These are phyloP conservation scores for Mionectes olivaceus DNA, from an alignment of 2,797 vertebrate genomes.

Conservation along the genomic window DNA sequence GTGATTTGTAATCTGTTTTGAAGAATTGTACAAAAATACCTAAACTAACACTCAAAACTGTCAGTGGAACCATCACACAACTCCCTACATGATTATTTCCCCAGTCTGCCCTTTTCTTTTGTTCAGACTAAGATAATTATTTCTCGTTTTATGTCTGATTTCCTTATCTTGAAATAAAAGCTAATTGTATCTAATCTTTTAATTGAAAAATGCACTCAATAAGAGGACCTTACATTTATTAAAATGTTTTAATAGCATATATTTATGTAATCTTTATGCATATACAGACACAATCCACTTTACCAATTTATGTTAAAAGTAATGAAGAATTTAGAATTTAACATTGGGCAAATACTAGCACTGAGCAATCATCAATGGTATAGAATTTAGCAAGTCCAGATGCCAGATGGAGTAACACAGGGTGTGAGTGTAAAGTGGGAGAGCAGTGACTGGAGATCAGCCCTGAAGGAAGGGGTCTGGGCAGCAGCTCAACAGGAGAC, in stretches of 20 bases:
- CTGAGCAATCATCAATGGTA: background rate
- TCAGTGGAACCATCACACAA: background rate
- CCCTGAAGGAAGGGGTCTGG: background rate
- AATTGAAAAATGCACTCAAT: background rate
- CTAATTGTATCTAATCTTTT: background rate
- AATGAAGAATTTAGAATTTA: background rate
- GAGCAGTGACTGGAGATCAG: background rate
- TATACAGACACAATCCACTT: background rate
- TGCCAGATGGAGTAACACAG: fast-evolving
- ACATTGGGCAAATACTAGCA: background rate
- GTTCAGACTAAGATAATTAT: background rate
- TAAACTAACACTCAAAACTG: background rate
- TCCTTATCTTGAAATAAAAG: constrained; percentile 9
- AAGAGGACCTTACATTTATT: background rate
- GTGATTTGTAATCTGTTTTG: background rate
- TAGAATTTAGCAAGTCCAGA: background rate
- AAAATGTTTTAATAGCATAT: background rate
- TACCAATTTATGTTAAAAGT: background rate
- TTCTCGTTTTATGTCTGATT: background rate
- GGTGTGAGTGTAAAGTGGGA: background rate
- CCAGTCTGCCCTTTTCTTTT: background rate
- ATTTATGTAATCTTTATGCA: background rate
- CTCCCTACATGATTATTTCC: background rate
- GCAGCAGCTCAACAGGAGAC: background rate
- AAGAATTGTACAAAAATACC: background rate